Conservation (phyloP, 2,113 vertebrate genomes). For the Zootoca vivipara region DNA sequence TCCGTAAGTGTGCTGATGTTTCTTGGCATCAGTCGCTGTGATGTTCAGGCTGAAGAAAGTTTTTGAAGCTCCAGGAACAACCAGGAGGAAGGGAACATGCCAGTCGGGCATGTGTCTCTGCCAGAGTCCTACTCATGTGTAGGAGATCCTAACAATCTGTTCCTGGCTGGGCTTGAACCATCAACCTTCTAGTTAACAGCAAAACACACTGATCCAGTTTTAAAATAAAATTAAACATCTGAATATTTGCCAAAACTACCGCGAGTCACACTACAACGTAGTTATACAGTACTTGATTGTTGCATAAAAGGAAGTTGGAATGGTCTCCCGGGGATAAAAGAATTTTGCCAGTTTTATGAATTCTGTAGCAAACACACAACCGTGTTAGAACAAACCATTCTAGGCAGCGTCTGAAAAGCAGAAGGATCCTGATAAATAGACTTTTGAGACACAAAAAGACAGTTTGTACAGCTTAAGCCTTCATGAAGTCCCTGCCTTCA, state of each 20-base stretch:
- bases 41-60: too few species aligned
- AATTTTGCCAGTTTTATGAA: conserved; percentile 33
- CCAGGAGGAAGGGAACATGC: too few species aligned
- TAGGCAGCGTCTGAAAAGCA: neutral
- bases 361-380: neutral
- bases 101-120: too few species aligned
- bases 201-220: neutral
- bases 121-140: too few species aligned
- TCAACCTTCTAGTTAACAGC: too few species aligned
- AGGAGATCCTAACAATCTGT: too few species aligned
- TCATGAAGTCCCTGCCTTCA: neutral
- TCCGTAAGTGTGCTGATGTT: too few species aligned
- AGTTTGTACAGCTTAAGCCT: neutral
- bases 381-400: conserved; percentile 14
- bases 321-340: neutral
- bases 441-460: neutral
- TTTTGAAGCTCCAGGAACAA: too few species aligned
- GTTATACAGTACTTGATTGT: neutral
- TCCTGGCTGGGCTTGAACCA: too few species aligned
- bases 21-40: too few species aligned
- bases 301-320: neutral
- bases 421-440: neutral
- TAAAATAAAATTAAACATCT: neutral
- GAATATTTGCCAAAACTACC: neutral
- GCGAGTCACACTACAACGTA: neutral